Base-by-base conservation (phyloP, 2,797 vertebrate genomes). In the Cossypha caffra region DNA sequence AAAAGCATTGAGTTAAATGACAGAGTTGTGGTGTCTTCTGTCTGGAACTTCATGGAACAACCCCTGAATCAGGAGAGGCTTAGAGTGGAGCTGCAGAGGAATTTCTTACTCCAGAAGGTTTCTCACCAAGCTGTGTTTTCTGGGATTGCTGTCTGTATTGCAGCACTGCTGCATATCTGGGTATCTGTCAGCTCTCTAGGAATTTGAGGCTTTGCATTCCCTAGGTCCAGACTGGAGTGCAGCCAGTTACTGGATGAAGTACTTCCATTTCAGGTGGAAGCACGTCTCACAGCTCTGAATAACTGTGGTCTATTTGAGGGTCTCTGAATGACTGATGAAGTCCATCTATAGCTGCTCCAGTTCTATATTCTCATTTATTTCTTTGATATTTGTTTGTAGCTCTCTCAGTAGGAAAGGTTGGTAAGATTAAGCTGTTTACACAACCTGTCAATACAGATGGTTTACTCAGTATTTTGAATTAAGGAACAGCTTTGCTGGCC, bases 161-260 rank as follows among this genome's bases (percentile, higher is more conserved):
- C 87, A 91, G 85, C 84, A 23, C 28, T 62, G 67, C 62, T 92
- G 76, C 28, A 2, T 88, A 43, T 76, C 64, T 77, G 82, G 50
- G 74, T 58, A 11, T 90, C 80, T 69, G 38, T 80, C 88, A 86
- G 73, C 90, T 93, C 76, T 94, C 82, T 62, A 94, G 90, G 92
- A 94, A 94, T 95, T 52, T 10, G 37, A 96, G 82, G 86, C 68
- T 77, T 86, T 96, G 64, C 90, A 79, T 90, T 94, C 68, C 85
- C 68, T 45, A 31, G 67, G 64, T 82, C 37, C 38, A 82, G 79
- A 5, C 64, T 85, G 88, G 90, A 80, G 63, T 5, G 1, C 8
- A 13, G 81, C 86, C 81, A 73, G 59, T 83, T 68, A 21, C 78
- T 86, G 86, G 72, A 48, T 71, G 72, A 59, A 80, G 43, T 48